phyloP scores from a whole-genome alignment of 1,140 invertebrate species.

The Drosophila sucinea region DNA sequence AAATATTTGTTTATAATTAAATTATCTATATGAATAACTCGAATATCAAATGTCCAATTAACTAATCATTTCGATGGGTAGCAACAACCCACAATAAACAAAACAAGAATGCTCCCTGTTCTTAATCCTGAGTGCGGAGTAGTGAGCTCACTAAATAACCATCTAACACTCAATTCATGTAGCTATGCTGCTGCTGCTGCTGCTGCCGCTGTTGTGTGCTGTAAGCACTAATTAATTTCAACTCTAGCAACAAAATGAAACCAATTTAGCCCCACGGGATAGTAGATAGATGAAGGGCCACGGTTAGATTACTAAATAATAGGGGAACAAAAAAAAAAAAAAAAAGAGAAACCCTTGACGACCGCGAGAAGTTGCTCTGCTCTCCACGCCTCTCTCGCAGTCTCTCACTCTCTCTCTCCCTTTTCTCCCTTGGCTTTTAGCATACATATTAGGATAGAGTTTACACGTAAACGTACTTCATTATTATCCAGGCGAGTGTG shows the following conservation, averaged over 20 bases:
- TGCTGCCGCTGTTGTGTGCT: not conserved
- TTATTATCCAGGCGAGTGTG: slow-evolving; percentile 64
- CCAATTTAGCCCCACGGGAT: slow-evolving; percentile 8
- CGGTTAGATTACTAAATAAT: slow-evolving; percentile 13
- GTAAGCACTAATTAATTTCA: slow-evolving; percentile 23
- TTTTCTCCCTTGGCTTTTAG: slow-evolving; percentile 42
- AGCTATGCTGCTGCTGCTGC: not conserved
- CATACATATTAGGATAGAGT: slow-evolving; percentile 65
- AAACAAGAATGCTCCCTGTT: not conserved
- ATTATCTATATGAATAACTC: not conserved
- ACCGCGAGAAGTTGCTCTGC: not conserved
- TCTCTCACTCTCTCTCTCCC: not conserved
- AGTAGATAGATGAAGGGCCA: slow-evolving; percentile 1
- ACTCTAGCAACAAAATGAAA: slow-evolving; percentile 16
- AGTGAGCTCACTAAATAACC: slow-evolving; percentile 4
- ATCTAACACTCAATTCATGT: slow-evolving; percentile 7
- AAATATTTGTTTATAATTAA: not conserved
- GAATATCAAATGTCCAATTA: slow-evolving; percentile 4
- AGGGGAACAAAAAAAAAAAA: not conserved
- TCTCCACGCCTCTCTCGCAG: not conserved
- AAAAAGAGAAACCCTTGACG: not conserved
- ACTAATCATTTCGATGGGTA: not conserved
- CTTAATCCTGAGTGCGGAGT: not conserved
- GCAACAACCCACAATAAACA: not conserved
- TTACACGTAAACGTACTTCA: slow-evolving; percentile 65